Base-by-base conservation (phyloP, 2,113 vertebrate genomes). In the Prionailurus bengalensis region DNA sequence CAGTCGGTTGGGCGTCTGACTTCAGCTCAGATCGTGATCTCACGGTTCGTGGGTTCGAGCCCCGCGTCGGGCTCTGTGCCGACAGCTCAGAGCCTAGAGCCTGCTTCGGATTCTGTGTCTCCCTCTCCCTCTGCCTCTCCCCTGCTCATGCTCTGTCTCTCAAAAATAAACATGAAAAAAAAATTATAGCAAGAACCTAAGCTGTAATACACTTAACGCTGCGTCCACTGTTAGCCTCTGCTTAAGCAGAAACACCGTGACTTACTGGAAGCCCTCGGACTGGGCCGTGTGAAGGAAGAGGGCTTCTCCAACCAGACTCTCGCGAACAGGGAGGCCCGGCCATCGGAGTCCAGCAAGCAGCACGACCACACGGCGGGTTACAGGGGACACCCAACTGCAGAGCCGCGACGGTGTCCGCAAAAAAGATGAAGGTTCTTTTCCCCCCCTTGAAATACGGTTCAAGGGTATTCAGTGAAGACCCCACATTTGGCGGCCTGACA, bases 291-390 rank as follows among this genome's bases (percentile, higher is more conserved):
- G 58, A 33, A 15, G 33, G 15, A 29, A 58, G 61, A 87, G 63
- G 65, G 63, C 74, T 71, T 39, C 51, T 36, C 68, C 29, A 55
- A 48, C 9, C n/a, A 80, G n/a, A 31, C 19, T 29, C 61, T 33
- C 0, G 73, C 53, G n/a, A 51, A 33, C 14, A 25, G 65, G 10
- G 25, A 7, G 29, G 19, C 65, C 45, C 27, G 4, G 0, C 63
- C 36, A 36, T 4, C 0, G 80, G 39, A 84, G 36, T 23, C 14
- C 39, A 23, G 7, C 29, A 76, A 45, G 45, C 0, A 4, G 53
- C 31, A 58, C 1, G 3, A 3, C 29, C 23, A 61, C 45, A 36
- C 12, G 2, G 4, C 1, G 0, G 7, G 11, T 55, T 42, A 53
- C 13, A 36, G 61, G 7, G 2, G 42, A 65, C 21, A 36, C 3